Base-by-base conservation (phyloP, 92 coral and sea anemone species). In the Metridium senile region DNA sequence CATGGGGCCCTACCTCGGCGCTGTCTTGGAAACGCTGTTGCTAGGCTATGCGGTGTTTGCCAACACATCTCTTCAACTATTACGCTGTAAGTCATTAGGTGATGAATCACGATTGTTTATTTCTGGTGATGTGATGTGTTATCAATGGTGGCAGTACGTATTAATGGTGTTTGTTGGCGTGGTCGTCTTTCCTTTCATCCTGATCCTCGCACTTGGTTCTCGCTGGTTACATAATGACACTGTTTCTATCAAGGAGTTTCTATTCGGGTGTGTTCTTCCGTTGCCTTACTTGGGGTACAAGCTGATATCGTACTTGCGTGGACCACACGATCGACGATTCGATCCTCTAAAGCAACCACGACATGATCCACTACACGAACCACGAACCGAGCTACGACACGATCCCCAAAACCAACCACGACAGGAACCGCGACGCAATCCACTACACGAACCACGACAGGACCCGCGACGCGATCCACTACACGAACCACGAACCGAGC, bases 101-200 rank as follows among this genome's bases (percentile, higher is more conserved):
- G 68, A 76, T 0, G 87, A 85, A 49, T 68, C 78, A 17, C 61
- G 96, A 11, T 68, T 91, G 91, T 93, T 87, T 35, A 84, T 75
- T 71, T 70, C 82, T 67, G 98, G 89, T 21, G 69, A 79, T 29
- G 82, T 90, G 33, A 39, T 34, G 66, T 93, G 96, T 72, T 81
- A 66, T 9, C 76, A 80, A 29, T 90, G 96, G 98, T 93, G 98
- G 98, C 98, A 93, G 68, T 82, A 84, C 59, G 25, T 62, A 28
- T 58, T 88, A 29, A 63, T 84, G 66, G 74, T 58, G 20, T 85
- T 78, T 33, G 77, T 79, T 29, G 79, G 76, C 27, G 74, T 76
- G 10, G 74, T 78, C 57, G 75, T 93, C 32, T 81, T 93, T 20
- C 98, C 96, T 26, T 87, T 93, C 31, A 71, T 88, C 11, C 47